These are phyloP conservation scores for Brachionus plicatilis DNA, from an alignment of 1,140 invertebrate genomes.

Conservation along the genomic window DNA sequence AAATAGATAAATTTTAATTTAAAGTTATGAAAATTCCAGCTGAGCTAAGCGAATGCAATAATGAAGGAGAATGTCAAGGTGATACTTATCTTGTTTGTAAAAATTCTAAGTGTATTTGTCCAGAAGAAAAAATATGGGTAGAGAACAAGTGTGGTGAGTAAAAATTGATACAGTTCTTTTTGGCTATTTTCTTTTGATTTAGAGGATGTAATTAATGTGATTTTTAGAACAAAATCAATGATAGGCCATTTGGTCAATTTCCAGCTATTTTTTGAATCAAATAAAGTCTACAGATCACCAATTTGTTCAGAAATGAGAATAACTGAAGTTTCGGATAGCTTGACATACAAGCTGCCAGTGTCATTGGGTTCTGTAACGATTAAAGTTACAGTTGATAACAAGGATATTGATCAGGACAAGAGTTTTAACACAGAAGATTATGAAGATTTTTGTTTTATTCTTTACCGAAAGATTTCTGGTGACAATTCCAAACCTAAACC, in stretches of 20 bases:
- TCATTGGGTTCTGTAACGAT: background rate
- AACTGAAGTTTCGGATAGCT: background rate
- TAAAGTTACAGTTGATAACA: background rate
- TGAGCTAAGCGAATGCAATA: background rate
- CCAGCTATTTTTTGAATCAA: background rate
- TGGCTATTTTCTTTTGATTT: background rate
- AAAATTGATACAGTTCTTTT: background rate
- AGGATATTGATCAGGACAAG: background rate
- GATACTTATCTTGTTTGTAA: background rate
- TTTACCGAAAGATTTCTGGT: background rate
- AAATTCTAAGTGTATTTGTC: background rate
- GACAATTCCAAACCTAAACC: too few relatives aligned
- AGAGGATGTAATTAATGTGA: background rate
- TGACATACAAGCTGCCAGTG: background rate
- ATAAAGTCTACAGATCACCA: background rate
- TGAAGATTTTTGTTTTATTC: background rate
- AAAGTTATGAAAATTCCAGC: background rate
- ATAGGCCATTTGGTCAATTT: background rate
- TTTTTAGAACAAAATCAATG: background rate
- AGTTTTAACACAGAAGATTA: background rate
- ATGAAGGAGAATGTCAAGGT: background rate
- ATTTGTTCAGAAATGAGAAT: background rate
- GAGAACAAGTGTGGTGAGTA: background rate
- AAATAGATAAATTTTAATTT: background rate
- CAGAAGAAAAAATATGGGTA: background rate